These are phyloP conservation scores for Machimus atricapillus DNA, from an alignment of 2,888 invertebrate species.

Conservation along the genomic window DNA sequence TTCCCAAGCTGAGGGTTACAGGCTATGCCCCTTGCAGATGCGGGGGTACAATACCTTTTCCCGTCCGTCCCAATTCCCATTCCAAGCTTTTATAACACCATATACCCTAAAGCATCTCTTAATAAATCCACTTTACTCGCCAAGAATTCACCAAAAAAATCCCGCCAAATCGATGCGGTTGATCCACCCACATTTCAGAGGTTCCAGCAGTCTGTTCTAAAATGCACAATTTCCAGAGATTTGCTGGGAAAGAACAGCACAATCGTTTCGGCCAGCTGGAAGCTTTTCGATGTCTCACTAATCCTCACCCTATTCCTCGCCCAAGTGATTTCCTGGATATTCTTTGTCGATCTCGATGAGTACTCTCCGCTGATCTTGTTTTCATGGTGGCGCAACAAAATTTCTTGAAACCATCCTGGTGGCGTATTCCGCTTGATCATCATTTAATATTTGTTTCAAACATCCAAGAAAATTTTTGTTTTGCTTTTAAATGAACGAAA, in stretches of 20 bases:
- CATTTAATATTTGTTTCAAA: conserved; percentile 50
- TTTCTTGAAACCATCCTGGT: conserved; percentile 51
- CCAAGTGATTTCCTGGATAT: conserved; percentile 51
- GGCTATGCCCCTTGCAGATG: conserved; percentile 47
- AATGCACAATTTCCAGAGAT: neutral
- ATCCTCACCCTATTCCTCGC: conserved; percentile 47
- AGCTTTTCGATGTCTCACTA: neutral
- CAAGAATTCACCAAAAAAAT: neutral
- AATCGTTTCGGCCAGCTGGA: neutral
- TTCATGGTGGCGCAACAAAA: conserved; percentile 55
- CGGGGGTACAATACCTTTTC: conserved; percentile 35
- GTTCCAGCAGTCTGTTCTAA: neutral
- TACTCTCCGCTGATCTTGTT: conserved; percentile 53
- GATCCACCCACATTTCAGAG: neutral
- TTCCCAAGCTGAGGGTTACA: conserved; percentile 87
- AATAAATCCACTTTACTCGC: neutral
- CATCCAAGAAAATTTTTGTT: conserved; percentile 15
- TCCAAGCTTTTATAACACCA: neutral
- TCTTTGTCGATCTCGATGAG: conserved; percentile 51
- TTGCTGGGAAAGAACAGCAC: neutral
- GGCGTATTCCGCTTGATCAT: conserved; percentile 50
- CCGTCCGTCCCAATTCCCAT: neutral
- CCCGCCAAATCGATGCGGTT: neutral
- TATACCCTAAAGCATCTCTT: neutral
- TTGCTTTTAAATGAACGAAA: conserved; percentile 14